Base-by-base conservation (phyloP, 2,888 invertebrate genomes). In the Euproctis similis region DNA sequence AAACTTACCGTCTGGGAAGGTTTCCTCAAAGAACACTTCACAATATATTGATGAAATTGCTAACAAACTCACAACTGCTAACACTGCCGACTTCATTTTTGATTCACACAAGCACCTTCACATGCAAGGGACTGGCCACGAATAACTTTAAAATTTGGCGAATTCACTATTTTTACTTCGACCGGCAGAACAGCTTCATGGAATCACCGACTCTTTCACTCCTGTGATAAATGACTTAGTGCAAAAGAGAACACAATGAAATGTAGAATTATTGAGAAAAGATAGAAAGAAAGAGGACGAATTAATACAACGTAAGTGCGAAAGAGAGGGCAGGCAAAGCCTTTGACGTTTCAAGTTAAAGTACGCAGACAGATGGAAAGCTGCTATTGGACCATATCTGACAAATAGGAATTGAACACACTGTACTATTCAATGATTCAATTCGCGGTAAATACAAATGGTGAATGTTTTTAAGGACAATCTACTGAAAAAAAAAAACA, bases 11-110 rank as follows among this genome's bases (percentile, higher is more conserved):
- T 93, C 92, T 23, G 74, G 73, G 78, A 95, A 95, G 57, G 89
- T 92, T 65, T 95, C 95, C 63, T 94, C 91, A 51, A 91, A 89
- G 77, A 86, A 91, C 45, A 93, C 87, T 61, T 92, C 89, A 58
- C 90, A 91, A 58, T 86, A 86, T 50, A 87, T 88, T 54, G 86
- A 70, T 63, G 85, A 86, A 59, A 89, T 64, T 53, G 85, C 78
- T 73, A 88, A 71, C 59, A 89, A 75, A 69, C 87, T 78, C 73
- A 87, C 85, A 67, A 88, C 67, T 53, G 86, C 68, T 70, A 89
- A 67, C 56, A 84, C 63, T 63, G 82, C 52, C 42, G 72, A 76
- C 58, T 82, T 86, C 88, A 88, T 88, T 81, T 52, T 30, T 74
- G 65, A 73, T 71, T 65, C 62, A 67, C 70, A 55, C 57, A 46